These are phyloP conservation scores for Amblyraja radiata DNA, from an alignment of 2,797 vertebrate genomes.

Conservation along the genomic window DNA sequence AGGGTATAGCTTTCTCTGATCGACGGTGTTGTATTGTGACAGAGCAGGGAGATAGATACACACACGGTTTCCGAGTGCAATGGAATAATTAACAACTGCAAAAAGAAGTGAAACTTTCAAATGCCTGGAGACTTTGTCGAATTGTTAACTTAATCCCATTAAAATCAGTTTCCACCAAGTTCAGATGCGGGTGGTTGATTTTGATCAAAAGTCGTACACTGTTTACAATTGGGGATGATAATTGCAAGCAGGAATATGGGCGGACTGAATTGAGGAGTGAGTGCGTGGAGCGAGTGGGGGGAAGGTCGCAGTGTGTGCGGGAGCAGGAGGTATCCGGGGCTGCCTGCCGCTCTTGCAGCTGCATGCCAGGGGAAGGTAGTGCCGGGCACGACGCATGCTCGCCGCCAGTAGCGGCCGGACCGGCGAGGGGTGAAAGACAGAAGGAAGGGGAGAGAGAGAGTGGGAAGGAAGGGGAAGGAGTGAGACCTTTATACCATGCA, in stretches of 20 bases:
- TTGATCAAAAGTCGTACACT: not conserved
- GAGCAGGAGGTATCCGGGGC: not conserved
- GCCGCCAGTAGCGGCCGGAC: not conserved
- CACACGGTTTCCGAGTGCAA: not conserved
- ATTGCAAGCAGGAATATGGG: not conserved
- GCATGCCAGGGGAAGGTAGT: conserved; percentile 34
- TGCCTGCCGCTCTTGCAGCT: not conserved
- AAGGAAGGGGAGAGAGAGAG: not conserved
- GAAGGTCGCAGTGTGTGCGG: not conserved
- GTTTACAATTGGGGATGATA: not conserved
- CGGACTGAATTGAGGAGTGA: not conserved
- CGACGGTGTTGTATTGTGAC: conserved; percentile 5
- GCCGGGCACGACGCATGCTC: conserved; percentile 29
- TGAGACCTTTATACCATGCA: not conserved
- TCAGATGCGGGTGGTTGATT: not conserved
- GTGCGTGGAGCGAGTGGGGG: not conserved
- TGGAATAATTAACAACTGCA: not conserved
- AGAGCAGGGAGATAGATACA: not conserved
- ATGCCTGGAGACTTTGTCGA: not conserved
- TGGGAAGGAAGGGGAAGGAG: not conserved
- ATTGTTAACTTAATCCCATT: not conserved
- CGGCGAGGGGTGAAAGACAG: not conserved
- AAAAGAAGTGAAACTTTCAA: not conserved
- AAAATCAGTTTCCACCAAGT: not conserved
- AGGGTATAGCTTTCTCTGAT: not conserved